Percentiles rank a stretch among this genome's conserved stretches.
These are phyloP conservation scores for Hymenopus coronatus DNA, from an alignment of 2,888 invertebrate species.

Conservation along the genomic window DNA sequence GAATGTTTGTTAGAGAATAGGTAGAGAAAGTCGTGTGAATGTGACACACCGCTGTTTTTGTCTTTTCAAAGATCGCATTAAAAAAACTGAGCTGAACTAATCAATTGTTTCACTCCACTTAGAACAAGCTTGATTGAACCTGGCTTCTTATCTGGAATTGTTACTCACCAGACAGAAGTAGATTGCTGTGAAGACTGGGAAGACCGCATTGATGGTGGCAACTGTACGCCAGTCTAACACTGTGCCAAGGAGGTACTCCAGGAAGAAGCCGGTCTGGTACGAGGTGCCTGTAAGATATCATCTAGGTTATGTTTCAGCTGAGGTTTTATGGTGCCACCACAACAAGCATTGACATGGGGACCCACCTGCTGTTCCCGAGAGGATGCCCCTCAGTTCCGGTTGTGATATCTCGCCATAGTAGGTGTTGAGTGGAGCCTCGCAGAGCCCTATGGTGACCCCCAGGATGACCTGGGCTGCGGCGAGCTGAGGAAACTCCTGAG, in stretches of 20 bases:
- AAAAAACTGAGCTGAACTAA: background rate
- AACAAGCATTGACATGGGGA: too few relatives aligned
- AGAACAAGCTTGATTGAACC: background rate
- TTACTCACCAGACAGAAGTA: constrained; percentile 53
- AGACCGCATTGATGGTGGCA: constrained; percentile 51
- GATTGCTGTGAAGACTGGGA: constrained; percentile 53
- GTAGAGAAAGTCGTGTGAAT: too few relatives aligned
- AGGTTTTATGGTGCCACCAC: too few relatives aligned
- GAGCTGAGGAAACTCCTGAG: constrained; percentile 50
- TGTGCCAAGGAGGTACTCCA: constrained; percentile 54
- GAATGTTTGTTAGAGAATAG: too few relatives aligned
- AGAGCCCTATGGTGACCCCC: constrained; percentile 57
- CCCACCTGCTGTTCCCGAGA: constrained; percentile 51
- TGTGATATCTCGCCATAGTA: constrained; percentile 60
- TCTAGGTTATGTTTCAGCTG: too few relatives aligned
- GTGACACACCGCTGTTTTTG: too few relatives aligned
- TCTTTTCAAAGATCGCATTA: background rate
- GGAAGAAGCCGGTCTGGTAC: constrained; percentile 49
- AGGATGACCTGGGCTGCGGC: constrained; percentile 54
- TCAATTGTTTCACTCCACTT: background rate
- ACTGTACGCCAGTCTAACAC: constrained; percentile 55
- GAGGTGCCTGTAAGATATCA: background rate
- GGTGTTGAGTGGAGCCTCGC: constrained; percentile 59
- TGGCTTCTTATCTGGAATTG: background rate
- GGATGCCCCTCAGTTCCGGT: constrained; percentile 52